Evolutionary conservation across 64 coral and sea anemone genomes (phyloP).

Genomic region (Pocillopora damicornis): DNA sequence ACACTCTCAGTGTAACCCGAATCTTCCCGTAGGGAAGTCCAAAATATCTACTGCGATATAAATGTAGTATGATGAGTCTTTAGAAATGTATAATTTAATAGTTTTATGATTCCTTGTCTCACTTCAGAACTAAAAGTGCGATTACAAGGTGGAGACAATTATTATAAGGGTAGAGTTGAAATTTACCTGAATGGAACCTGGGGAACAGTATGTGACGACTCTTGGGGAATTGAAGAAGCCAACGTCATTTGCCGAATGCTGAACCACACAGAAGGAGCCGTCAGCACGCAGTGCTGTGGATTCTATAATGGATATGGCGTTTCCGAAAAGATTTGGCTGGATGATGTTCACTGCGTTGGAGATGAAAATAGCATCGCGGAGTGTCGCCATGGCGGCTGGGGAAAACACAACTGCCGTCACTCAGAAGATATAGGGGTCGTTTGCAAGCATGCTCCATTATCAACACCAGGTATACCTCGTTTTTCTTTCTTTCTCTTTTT

Average conservation of each 20-base stretch:
- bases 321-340: constrained; percentile 41
- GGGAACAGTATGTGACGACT: constrained; percentile 36
- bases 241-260: constrained; percentile 32
- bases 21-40: too few species aligned
- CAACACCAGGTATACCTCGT: not conserved
- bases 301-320: constrained; percentile 15
- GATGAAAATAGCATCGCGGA: constrained; percentile 42
- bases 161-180: constrained; percentile 16
- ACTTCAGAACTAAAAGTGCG: constrained; percentile 2
- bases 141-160: not conserved
- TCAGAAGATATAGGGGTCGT: constrained; percentile 52
- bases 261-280: constrained; percentile 9
- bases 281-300: constrained; percentile 14
- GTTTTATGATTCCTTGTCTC: not conserved
- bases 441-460: constrained; percentile 30
- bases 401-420: constrained; percentile 51
- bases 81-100: too few species aligned
- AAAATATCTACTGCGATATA: not conserved
- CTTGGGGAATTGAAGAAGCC: constrained; percentile 13
- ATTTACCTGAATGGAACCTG: constrained; percentile 17
- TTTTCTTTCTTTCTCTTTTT: not conserved
- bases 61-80: not conserved
- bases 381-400: constrained; percentile 35
- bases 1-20: not conserved
- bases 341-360: constrained; percentile 43